These are phyloP conservation scores for Hipposideros armiger DNA, from an alignment of 2,113 vertebrate genomes.

Conservation along the genomic window DNA sequence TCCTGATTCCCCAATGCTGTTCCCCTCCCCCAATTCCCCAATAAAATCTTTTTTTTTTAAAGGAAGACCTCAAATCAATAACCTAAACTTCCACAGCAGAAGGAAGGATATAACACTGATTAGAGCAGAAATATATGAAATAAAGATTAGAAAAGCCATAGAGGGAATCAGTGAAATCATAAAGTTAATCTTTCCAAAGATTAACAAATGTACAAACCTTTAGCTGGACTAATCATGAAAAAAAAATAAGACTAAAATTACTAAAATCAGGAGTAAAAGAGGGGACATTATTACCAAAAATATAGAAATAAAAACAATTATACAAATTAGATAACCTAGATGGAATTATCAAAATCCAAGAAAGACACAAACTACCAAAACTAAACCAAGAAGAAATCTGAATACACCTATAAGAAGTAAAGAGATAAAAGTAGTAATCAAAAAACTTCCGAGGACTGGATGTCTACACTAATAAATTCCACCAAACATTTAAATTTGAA, in stretches of 20 bases:
- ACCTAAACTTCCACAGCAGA: not conserved
- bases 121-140: not conserved
- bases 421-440: not conserved
- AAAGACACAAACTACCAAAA: not conserved
- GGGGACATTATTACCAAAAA: not conserved
- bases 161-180: not conserved
- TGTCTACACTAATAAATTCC: not conserved
- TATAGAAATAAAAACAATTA: not conserved
- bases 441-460: not conserved
- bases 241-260: not conserved
- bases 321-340: not conserved
- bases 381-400: not conserved
- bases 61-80: slow-evolving; percentile 34
- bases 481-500: not conserved
- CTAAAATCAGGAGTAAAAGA: slow-evolving; percentile 6
- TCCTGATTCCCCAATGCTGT: no score
- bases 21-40: no score
- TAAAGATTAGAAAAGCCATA: not conserved
- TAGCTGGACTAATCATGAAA: not conserved
- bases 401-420: not conserved
- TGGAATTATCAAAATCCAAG: not conserved
- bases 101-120: not conserved
- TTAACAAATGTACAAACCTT: not conserved
- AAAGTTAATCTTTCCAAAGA: slow-evolving; percentile 14
- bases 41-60: not conserved